Evolutionary conservation across 2,797 vertebrate genomes (phyloP), one percentile per base, ranked within the genome.

Genomic region (Sebastes minor): DNA sequence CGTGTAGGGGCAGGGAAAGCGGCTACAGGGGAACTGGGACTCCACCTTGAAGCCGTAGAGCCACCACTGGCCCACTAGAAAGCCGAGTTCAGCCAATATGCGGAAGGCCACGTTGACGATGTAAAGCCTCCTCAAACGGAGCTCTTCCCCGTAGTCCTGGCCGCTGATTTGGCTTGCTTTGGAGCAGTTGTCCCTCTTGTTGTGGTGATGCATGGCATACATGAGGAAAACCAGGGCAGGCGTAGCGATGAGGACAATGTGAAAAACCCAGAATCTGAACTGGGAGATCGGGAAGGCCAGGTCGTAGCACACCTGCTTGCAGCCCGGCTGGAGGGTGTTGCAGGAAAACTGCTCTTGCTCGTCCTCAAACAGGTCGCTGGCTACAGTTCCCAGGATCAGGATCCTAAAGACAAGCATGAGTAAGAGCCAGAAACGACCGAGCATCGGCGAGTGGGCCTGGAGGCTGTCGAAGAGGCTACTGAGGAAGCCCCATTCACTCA

Each of bases 211-310:
- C 93, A 96, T 91, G 6, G 96, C 95, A 2, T 97, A 98, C 91
- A 98, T 91, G 84, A 97, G 93, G 73, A 97, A 99, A 10, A 99
- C 90, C 6, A 98, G 91, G 0, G 98, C 96, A 0, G 98, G 97
- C 0, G 97, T 97, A 0, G 97, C 97, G 12, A 99, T 97, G 63
- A 98, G 94, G 12, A 99, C 95, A 38, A 99, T 95, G 84, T 98
- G 98, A 86, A 99, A 98, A 78, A 99, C 97, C 96, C 98, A 98
- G 94, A 99, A 98, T 86, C 98, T 96, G 92, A 97, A 98, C 93
- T 98, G 97, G 62, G 98, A 99, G 86, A 99, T 96, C 2, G 98
- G 98, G 91, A 98, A 98, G 73, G 97, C 97, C 64, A 91, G 85
- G 55, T 98, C 97, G 18, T 98, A 97, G 91, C 97, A 99, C 16